phyloP scores from a whole-genome alignment of 2,888 invertebrate species.

The Machimus rusticus region DNA sequence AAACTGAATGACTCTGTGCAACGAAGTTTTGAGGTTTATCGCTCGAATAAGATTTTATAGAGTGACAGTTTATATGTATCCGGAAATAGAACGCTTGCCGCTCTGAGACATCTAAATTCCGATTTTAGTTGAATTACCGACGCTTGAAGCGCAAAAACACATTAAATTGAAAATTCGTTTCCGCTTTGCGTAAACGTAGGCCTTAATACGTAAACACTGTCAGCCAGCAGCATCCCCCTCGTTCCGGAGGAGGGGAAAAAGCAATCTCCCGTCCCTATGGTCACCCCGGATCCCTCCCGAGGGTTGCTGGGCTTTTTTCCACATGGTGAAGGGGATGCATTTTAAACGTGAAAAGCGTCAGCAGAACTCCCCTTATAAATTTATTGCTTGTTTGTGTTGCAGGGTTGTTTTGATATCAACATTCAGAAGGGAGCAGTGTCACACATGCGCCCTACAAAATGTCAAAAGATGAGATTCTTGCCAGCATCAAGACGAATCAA shows the following conservation, averaged over 20 bases:
- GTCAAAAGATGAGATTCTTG: constrained; percentile 29
- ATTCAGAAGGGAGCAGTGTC: neutral
- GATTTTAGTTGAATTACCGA: neutral
- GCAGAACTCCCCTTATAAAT: neutral
- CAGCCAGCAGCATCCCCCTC: neutral
- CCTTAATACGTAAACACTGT: constrained; percentile 5
- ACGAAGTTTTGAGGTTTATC: neutral
- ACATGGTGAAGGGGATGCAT: neutral
- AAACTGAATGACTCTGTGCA: neutral
- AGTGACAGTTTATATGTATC: neutral
- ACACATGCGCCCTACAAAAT: constrained; percentile 14
- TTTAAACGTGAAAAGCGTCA: neutral
- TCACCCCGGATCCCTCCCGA: neutral
- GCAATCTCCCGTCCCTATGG: neutral
- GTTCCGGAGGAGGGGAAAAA: neutral
- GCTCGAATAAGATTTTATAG: neutral
- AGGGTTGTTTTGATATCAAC: constrained; percentile 22
- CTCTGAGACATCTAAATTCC: neutral
- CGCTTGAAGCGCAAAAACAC: neutral
- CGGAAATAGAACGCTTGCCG: neutral
- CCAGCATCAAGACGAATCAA: constrained; percentile 25
- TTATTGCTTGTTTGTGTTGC: neutral
- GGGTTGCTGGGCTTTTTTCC: neutral
- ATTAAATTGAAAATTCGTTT: neutral
- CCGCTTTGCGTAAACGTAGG: neutral